Evolutionary conservation across 2,888 invertebrate genomes (phyloP), one percentile per base, ranked within the genome.

Genomic region (Epicampocera succincta): DNA sequence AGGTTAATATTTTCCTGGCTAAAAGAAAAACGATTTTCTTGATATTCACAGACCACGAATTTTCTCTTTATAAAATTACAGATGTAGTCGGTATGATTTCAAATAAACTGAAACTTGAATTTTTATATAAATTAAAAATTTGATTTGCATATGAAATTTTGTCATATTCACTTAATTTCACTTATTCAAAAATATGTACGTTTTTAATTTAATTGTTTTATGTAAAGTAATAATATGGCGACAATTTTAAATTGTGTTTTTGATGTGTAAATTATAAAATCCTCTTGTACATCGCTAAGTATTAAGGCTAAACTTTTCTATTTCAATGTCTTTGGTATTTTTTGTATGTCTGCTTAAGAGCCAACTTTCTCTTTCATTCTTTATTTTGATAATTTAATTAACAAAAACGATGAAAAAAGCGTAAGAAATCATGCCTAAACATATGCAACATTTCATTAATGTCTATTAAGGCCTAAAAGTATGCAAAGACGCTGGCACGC

Each of bases 381-480:
- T 38, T 73, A 17, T 44, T 58, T 71, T 75, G 40, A 68, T 75
- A 72, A 76, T 72, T 68, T 72, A 79, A 68, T 78, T 68, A 81
- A 6, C 29, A 29, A 29, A 33, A 33, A 33, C 33, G 8, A 33
- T 9, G 9, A 8, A 33, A 33, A 33, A 29, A 29, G 9, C 1
- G 8, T 8, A 33, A 68, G 8, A 77, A 40, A n/a, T 46, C 6
- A 69, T 60, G 69, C 68, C 81, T 77, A 48, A 82, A 66, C 60
- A 65, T 78, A 82, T 78, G 81, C 74, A 82, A 71, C 81, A 69
- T 77, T 81, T 81, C 54, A 60, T 82, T 78, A 78, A 65, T 71
- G 74, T 77, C 77, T 81, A 77, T 63, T 58, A 52, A 52, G 58
- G 46, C 69, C 58, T 71, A 54, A 74, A 82, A 74, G 81, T 74